A percentile compares a stretch with the other conserved stretches of the same genome.
These are phyloP conservation scores for Agrochola circellaris DNA, from an alignment of 2,888 invertebrate species.

Conservation along the genomic window DNA sequence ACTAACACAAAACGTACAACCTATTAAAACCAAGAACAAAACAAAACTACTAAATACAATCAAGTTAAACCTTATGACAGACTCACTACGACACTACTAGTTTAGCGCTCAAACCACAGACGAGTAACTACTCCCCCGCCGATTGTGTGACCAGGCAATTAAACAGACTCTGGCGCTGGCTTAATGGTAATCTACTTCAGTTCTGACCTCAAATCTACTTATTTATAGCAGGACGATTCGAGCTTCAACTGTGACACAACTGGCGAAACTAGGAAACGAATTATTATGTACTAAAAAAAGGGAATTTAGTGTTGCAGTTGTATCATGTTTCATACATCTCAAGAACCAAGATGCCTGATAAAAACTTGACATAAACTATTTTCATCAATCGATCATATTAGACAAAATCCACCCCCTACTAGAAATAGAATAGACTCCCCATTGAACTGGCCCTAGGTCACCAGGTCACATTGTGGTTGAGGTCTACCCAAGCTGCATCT, in stretches of 20 bases:
- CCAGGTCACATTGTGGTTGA: background rate
- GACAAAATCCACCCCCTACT: background rate
- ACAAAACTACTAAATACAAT: background rate
- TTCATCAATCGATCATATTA: background rate
- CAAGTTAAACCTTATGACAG: background rate
- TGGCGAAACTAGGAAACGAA: background rate
- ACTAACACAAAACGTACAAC: background rate
- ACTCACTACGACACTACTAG: conserved; percentile 3
- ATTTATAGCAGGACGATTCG: conserved; percentile 3
- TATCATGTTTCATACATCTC: background rate
- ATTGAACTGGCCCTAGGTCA: background rate
- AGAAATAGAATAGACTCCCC: background rate
- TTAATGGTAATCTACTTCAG: conserved; percentile 33
- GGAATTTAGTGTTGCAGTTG: too few species aligned
- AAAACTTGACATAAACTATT: background rate
- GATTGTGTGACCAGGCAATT: conserved; percentile 35
- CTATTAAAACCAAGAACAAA: too few species aligned
- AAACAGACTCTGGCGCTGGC: conserved; percentile 29
- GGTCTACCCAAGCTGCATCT: background rate
- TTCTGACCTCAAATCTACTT: conserved; percentile 39
- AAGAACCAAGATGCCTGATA: background rate
- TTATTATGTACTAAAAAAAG: too few species aligned
- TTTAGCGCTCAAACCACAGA: conserved; percentile 26
- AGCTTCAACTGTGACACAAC: background rate
- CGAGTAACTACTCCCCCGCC: conserved; percentile 43